These are phyloP conservation scores for Protobothrops mucrosquamatus DNA, from an alignment of 2,113 vertebrate species.

Conservation along the genomic window DNA sequence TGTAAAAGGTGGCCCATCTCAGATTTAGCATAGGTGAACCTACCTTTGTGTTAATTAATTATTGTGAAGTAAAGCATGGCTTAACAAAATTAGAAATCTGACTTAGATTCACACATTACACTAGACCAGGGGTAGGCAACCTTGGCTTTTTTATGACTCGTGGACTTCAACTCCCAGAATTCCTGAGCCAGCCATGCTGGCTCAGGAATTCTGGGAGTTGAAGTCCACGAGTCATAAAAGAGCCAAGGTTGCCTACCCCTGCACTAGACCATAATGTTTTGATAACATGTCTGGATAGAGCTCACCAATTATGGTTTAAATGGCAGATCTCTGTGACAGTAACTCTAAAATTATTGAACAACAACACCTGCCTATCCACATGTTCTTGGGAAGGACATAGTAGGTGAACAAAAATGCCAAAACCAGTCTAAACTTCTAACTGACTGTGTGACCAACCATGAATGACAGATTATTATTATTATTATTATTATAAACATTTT, in stretches of 20 bases:
- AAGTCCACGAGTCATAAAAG: no score
- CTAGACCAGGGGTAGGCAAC: neutral
- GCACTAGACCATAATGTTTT: neutral
- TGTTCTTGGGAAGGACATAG: neutral
- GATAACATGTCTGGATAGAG: neutral
- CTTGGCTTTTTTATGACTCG: no score
- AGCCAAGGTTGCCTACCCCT: no score
- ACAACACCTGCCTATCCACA: neutral
- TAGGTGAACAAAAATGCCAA: neutral
- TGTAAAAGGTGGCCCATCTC: neutral
- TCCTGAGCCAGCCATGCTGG: no score
- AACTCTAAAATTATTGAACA: neutral
- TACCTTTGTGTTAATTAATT: neutral
- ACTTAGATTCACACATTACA: neutral
- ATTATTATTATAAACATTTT: neutral
- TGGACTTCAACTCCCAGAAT: no score
- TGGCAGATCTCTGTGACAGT: neutral
- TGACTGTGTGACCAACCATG: neutral
- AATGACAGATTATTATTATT: neutral
- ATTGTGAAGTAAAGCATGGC: neutral
- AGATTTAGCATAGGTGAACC: neutral
- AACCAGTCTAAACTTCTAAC: neutral
- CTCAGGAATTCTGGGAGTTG: no score
- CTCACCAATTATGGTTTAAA: neutral
- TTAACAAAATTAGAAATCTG: neutral